Base-by-base conservation (phyloP, 2,888 invertebrate genomes). In the Monopis laevigella region DNA sequence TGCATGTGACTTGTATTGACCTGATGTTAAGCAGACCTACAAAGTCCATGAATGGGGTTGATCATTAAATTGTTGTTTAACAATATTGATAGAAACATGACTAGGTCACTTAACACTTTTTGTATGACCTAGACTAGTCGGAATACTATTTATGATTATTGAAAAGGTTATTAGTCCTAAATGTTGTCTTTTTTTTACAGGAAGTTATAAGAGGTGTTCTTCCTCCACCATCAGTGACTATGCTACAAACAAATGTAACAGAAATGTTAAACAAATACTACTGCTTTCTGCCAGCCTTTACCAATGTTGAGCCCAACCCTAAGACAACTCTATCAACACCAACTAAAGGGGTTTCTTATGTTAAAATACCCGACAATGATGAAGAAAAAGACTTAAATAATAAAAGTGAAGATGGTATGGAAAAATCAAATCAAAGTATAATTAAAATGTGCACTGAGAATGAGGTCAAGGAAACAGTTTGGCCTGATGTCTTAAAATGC, bases 211-310 rank as follows among this genome's bases (percentile, higher is more conserved):
- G 83, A 48, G 91, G 91, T 1, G 83, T 40, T 8, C 75, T 87
- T 6, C 91, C 92, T 14, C 92, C 91, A 7, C 90, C 90, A 0
- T 89, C 88, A 16, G 81, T 89, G 8, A 91, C 90, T 10, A 85
- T 83, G 26, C 70, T 88, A 16, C 86, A 88, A 51, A 75, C 85
- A 41, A 87, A 88, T 55, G 84, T 86, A 13, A 71, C 80, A 17
- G 86, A 87, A 55, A 86, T 88, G 65, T 78, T 91, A 12, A 70
- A 82, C 13, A 78, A 73, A 44, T 84, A 86, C 55, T 83, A 85
- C 48, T 62, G 75, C 8, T 82, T 83, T 43, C 64, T 84, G 11
- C 71, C 81, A 12, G 65, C 74, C 1, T 85, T 84, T 51, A 75
- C 65, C 8, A 54, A 60, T 41, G 13, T 27, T 3, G 34, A 34